Evolutionary conservation across 2,888 invertebrate genomes (phyloP).

Genomic region (Limulus polyphemus): DNA sequence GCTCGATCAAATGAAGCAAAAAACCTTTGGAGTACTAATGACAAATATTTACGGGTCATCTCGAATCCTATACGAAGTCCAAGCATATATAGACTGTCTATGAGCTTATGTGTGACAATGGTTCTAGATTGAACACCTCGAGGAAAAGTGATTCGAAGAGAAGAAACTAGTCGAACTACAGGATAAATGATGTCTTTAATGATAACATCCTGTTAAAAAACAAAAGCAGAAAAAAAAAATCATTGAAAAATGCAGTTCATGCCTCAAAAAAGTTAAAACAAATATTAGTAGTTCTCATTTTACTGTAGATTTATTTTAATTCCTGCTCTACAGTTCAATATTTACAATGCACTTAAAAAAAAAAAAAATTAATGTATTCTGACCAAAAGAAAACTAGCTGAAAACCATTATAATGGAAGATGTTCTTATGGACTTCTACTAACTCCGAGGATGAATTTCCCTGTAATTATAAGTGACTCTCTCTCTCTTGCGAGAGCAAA

Average conservation of each 20-base stretch:
- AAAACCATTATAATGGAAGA: too few relatives aligned
- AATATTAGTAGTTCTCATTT: too few relatives aligned
- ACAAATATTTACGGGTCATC: constrained; percentile 38
- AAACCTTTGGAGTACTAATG: constrained; percentile 51
- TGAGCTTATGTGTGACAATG: constrained; percentile 63
- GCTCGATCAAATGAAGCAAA: constrained; percentile 39
- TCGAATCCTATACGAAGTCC: constrained; percentile 42
- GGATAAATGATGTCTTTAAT: constrained; percentile 72
- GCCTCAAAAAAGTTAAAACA: background rate
- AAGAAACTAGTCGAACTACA: constrained; percentile 62
- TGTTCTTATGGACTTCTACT: too few relatives aligned
- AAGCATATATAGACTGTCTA: constrained; percentile 63
- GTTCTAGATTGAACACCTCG: constrained; percentile 60
- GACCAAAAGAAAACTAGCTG: too few relatives aligned
- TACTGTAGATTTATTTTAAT: too few relatives aligned
- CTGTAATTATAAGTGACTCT: too few relatives aligned
- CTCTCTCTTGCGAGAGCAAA: too few relatives aligned
- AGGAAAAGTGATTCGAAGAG: constrained; percentile 65
- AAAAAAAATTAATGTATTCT: too few relatives aligned
- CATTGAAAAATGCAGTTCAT: background rate
- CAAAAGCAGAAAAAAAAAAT: constrained; percentile 6
- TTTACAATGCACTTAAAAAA: too few relatives aligned
- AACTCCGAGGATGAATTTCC: too few relatives aligned
- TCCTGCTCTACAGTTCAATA: too few relatives aligned
- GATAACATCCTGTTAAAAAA: constrained; percentile 58